Conservation (phyloP, 2,113 vertebrate genomes). For the Protomyctophum bolini region DNA sequence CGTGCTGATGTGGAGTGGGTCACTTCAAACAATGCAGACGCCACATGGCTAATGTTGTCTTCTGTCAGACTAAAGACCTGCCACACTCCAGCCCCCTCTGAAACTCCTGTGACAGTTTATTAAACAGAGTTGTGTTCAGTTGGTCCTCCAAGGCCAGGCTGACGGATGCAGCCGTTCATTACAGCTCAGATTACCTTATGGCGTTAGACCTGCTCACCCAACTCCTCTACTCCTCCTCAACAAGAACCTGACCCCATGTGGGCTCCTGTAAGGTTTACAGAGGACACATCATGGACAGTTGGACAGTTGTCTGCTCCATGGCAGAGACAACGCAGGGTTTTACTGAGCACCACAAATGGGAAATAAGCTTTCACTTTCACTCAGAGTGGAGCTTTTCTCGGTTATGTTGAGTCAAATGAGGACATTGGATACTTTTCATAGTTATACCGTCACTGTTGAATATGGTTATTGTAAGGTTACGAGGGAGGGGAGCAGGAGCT, state of each 20-base stretch:
- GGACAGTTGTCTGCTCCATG: constrained; percentile 48
- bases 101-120: constrained; percentile 63
- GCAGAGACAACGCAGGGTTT: constrained; percentile 29
- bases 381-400: constrained; percentile 22
- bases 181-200: constrained; percentile 72
- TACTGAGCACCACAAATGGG: constrained; percentile 34
- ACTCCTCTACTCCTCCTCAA: constrained; percentile 26
- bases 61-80: constrained; percentile 24
- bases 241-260: constrained; percentile 19
- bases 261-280: constrained; percentile 45
- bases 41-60: constrained; percentile 1
- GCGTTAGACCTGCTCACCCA: constrained; percentile 43
- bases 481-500: too few relatives aligned
- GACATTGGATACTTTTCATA: constrained; percentile 20
- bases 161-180: constrained; percentile 76
- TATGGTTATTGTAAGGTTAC: constrained; percentile 21
- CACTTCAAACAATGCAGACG: constrained; percentile 26
- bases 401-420: constrained; percentile 40
- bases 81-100: constrained; percentile 39
- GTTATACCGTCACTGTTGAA: not conserved
- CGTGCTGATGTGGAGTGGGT: constrained; percentile 41
- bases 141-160: constrained; percentile 53
- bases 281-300: constrained; percentile 53
- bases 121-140: constrained; percentile 69
- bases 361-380: constrained; percentile 59